phyloP scores from a whole-genome alignment of 1,140 invertebrate species.

The Harlomillsia oculata region DNA sequence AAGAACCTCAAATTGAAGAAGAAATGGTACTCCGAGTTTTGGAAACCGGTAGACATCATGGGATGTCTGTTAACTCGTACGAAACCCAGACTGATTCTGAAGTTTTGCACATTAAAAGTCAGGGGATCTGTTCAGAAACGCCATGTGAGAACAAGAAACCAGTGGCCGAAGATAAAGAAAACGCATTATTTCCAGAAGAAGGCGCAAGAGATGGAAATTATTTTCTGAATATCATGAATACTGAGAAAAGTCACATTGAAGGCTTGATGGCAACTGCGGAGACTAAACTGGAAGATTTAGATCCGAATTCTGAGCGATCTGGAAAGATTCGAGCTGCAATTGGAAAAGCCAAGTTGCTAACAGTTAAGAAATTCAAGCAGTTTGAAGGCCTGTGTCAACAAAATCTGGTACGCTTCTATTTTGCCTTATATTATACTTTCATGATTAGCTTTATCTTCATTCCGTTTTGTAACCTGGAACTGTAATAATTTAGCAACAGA shows the following conservation, averaged over 20 bases:
- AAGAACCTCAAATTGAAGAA: too few species aligned
- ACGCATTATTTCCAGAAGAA: not conserved
- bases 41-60: too few species aligned
- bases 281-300: constrained; percentile 43
- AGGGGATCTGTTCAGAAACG: not conserved
- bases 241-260: constrained; percentile 57
- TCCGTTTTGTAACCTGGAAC: too few species aligned
- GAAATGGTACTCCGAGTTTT: too few species aligned
- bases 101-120: too few species aligned
- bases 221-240: constrained; percentile 49
- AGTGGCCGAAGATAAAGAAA: not conserved
- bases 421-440: too few species aligned
- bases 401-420: constrained; percentile 59
- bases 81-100: too few species aligned
- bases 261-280: constrained; percentile 59
- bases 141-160: not conserved
- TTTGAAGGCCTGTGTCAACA: constrained; percentile 76
- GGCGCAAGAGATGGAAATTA: constrained; percentile 51
- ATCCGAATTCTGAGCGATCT: constrained; percentile 61
- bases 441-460: too few species aligned
- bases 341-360: constrained; percentile 79
- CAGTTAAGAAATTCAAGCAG: constrained; percentile 88
- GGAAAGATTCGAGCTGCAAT: constrained; percentile 76
- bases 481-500: constrained; percentile 50
- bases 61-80: too few species aligned